Conservation (phyloP, 2,888 invertebrate genomes). For the Alviniconcha strummeri region DNA sequence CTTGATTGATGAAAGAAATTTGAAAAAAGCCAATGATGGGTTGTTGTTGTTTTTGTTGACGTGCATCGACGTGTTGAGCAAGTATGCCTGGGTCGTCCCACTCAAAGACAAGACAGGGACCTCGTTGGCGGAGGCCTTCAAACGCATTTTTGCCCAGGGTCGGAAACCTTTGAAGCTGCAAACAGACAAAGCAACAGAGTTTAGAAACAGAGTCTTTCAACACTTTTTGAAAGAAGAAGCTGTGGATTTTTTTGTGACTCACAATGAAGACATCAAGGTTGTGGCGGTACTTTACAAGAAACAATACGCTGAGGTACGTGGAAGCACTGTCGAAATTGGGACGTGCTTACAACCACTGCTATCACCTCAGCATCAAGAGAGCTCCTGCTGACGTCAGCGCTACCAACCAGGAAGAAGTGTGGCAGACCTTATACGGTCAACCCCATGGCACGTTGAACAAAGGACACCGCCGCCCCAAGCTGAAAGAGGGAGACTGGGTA, state of each 20-base stretch:
- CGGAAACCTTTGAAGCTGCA: too few species aligned
- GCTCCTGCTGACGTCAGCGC: conserved; percentile 41
- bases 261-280: conserved; percentile 52
- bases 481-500: conserved; percentile 38
- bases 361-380: conserved; percentile 40
- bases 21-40: not conserved
- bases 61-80: too few species aligned
- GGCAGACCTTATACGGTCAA: conserved; percentile 27
- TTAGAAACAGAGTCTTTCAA: too few species aligned
- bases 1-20: not conserved
- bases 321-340: conserved; percentile 37
- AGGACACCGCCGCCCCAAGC: not conserved
- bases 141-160: too few species aligned
- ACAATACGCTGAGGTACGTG: conserved; percentile 28
- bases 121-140: too few species aligned
- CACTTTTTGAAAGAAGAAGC: too few species aligned
- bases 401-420: conserved; percentile 36
- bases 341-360: conserved; percentile 40
- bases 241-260: conserved; percentile 36
- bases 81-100: too few species aligned
- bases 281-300: conserved; percentile 42
- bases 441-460: too few species aligned
- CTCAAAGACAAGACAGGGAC: too few species aligned
- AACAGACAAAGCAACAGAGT: too few species aligned
- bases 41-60: too few species aligned